Base-by-base conservation (phyloP, 2,797 vertebrate species). In the Oryzias sinensis region DNA sequence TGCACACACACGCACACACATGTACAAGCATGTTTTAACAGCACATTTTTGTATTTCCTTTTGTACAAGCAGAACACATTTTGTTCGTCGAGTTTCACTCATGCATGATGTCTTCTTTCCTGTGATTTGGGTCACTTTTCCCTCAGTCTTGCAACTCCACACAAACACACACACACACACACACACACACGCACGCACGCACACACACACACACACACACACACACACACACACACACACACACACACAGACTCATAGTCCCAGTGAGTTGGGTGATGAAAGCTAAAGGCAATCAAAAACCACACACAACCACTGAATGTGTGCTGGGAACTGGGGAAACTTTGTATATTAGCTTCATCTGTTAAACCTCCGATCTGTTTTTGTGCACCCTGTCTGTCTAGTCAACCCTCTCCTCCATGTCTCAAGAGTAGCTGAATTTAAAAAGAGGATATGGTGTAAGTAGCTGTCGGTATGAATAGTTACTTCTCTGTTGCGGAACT, bases 221-320 rank as follows among this genome's bases (percentile, higher is more conserved):
- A 22, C 20, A 43, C 58, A 68, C 67, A 52, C 46, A 59, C 37
- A 43, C 57, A 55, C 58, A 61, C 43, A 42, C 18, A 18, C 18
- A 43, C 58, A 68, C 67, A 52, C 46, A 59, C 37, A 43, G 56
- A 55, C 58, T 63, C 43, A 42, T 66, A 49, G 61, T 68, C 72
- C 46, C 62, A 54, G 61, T 29, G 57, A 66, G n/a, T 57, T 53
- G 77, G 75, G 63, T 89, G 86, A 85, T 89, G 86, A 88, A 88
- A 89, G 84, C 74, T 60, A 82, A 81, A 81, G 69, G 87, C 83
- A 89, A 86, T 86, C 82, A 76, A 49, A 68, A 55, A 72, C 73
- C 76, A 78, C 80, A 77, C 68, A 50, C 70, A 59, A 64, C 68
- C 75, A 74, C 49, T 16, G 6, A 46, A 17, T 16, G 1, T 69